Percentiles rank a stretch among this genome's conserved stretches.
These are phyloP conservation scores for Acanthopagrus latus DNA, from an alignment of 2,797 vertebrate genomes.

Conservation along the genomic window DNA sequence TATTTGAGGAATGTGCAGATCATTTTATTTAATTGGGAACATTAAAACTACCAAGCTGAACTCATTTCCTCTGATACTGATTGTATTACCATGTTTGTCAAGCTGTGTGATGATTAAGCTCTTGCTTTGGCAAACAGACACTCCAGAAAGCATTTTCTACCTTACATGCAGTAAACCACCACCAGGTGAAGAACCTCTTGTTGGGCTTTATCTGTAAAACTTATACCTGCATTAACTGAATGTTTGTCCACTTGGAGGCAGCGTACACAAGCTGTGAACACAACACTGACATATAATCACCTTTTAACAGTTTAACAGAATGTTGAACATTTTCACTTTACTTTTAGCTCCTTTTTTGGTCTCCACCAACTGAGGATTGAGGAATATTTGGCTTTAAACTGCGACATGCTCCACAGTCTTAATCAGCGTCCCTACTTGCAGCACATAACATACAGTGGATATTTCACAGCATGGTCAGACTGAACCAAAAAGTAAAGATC, in stretches of 20 bases:
- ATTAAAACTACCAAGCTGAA: background rate
- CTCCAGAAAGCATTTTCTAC: background rate
- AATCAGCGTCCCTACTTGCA: too few species aligned
- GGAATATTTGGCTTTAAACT: too few species aligned
- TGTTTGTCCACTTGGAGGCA: background rate
- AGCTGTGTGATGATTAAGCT: background rate
- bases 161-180: background rate
- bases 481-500: conserved; percentile 3
- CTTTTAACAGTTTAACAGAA: background rate
- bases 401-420: too few species aligned
- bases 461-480: too few species aligned
- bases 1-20: background rate
- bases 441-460: too few species aligned
- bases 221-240: background rate
- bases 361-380: background rate
- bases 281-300: background rate
- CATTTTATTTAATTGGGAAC: background rate
- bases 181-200: background rate
- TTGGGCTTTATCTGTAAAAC: background rate
- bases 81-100: background rate
- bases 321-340: background rate
- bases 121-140: background rate
- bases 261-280: background rate
- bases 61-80: background rate
- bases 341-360: background rate